Base-by-base conservation (phyloP, 2,888 invertebrate species). In the Patella caerulea region DNA sequence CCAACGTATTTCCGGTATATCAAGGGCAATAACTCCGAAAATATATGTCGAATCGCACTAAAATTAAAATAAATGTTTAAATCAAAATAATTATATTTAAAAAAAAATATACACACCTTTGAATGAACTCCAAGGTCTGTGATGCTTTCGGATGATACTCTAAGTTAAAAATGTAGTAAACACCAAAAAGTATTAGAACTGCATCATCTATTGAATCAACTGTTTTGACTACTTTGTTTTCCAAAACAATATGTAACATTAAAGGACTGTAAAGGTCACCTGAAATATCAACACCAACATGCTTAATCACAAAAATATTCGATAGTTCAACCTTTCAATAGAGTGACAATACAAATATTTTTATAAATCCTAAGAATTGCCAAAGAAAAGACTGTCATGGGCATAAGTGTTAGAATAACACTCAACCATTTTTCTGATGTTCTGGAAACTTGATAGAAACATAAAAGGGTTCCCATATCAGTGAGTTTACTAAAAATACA, bases 81-180 rank as follows among this genome's bases (percentile, higher is more conserved):
- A 34, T 34, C 34, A 34, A 34, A 34, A 34, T 34, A 34, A 34
- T 34, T 34, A 34, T 34, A 34, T 34, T 59, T 59, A n/a, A 9
- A 59, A n/a, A 59, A 59, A 12, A n/a, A 19, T 59, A 19, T 59
- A 59, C 59, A 59, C 59, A 65, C 65, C 65, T 65, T 65, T 65
- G 65, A 65, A 65, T 65, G 12, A 65, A 65, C 24, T 65, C 65
- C 19, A 65, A 65, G 2, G 65, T 65, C 19, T 65, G n/a, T 11
- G 65, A 65, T 19, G 65, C n/a, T 65, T 19, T 65, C 24, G 19
- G 65, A 65, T 65, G 65, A 12, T 65, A 65, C 12, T 65, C 65
- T 12, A 65, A 65, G 24, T 65, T 65, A 65, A 19, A 65, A 11
- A 65, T 65, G 19, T 65, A 65, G 24, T 65, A 65, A 11, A 65